Conservation (phyloP, 2,888 invertebrate species). For the Adelphocoris suturalis region DNA sequence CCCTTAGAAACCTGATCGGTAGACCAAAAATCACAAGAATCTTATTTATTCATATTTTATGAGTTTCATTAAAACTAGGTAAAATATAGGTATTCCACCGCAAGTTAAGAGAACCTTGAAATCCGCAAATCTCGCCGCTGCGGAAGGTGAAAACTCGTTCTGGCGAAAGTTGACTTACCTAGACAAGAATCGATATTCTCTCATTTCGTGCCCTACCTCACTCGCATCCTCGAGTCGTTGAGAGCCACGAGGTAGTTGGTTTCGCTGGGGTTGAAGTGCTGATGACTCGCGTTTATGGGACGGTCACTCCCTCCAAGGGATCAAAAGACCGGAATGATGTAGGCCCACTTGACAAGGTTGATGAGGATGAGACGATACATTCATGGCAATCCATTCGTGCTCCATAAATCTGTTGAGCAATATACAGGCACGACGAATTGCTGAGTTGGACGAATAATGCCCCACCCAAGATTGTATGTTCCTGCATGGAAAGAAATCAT, state of each 20-base stretch:
- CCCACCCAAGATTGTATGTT: too few relatives aligned
- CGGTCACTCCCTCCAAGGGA: background rate
- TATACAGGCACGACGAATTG: background rate
- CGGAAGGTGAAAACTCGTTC: too few relatives aligned
- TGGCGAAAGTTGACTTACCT: background rate
- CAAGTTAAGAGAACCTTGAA: too few relatives aligned
- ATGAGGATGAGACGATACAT: background rate
- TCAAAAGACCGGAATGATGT: slow-evolving; percentile 19
- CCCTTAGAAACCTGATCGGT: too few relatives aligned
- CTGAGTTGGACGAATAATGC: too few relatives aligned
- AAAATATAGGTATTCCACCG: too few relatives aligned
- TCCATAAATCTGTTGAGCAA: slow-evolving; percentile 1
- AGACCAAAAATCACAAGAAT: too few relatives aligned
- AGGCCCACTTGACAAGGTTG: slow-evolving; percentile 25
- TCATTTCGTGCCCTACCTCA: too few relatives aligned
- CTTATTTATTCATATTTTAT: too few relatives aligned
- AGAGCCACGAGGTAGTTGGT: background rate
- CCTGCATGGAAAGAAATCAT: too few relatives aligned
- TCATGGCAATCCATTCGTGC: background rate
- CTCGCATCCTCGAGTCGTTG: background rate
- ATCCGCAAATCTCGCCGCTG: too few relatives aligned
- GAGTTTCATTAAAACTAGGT: too few relatives aligned
- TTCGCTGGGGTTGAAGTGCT: background rate
- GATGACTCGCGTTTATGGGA: background rate
- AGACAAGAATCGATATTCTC: background rate